Conservation (phyloP, 1,140 invertebrate genomes). For the Ceratina calcarata region DNA sequence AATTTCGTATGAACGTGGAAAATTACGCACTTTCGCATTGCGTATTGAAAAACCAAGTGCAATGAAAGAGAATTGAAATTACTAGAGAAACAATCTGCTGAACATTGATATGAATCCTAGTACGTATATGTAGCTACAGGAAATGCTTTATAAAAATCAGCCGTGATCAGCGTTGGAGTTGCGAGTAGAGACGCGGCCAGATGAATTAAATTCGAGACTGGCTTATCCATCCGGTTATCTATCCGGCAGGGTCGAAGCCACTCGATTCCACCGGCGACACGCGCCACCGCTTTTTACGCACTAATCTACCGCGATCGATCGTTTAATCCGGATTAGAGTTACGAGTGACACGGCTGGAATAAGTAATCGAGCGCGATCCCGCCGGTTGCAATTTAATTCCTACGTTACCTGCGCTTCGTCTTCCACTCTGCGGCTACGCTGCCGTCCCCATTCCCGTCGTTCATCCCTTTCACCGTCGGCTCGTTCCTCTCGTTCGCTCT, state of each 20-base stretch:
- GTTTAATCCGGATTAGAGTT: conserved; percentile 69
- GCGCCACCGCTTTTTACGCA: conserved; percentile 59
- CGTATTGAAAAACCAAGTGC: too few species aligned
- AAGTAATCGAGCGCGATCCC: conserved; percentile 60
- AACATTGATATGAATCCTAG: too few species aligned
- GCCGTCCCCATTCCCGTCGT: background rate
- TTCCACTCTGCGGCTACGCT: conserved; percentile 34
- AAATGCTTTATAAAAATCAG: too few species aligned
- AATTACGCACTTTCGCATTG: too few species aligned
- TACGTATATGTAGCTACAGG: too few species aligned
- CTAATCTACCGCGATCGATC: conserved; percentile 66
- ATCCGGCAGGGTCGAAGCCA: background rate
- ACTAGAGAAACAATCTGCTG: too few species aligned
- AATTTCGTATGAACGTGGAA: too few species aligned
- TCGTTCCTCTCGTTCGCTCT: background rate
- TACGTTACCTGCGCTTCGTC: conserved; percentile 52
- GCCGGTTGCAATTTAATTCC: conserved; percentile 64
- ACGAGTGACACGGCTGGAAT: conserved; percentile 64
- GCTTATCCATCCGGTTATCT: conserved; percentile 32
- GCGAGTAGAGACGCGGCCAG: too few species aligned
- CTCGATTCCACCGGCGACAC: conserved; percentile 22
- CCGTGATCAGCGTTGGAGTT: too few species aligned
- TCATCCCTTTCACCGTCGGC: background rate
- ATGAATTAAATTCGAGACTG: conserved; percentile 5
- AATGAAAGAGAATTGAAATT: too few species aligned